Percentiles rank a stretch among this genome's conserved stretches.
phyloP scores from a whole-genome alignment of 2,888 invertebrate genomes.

The Heliconius erato region DNA sequence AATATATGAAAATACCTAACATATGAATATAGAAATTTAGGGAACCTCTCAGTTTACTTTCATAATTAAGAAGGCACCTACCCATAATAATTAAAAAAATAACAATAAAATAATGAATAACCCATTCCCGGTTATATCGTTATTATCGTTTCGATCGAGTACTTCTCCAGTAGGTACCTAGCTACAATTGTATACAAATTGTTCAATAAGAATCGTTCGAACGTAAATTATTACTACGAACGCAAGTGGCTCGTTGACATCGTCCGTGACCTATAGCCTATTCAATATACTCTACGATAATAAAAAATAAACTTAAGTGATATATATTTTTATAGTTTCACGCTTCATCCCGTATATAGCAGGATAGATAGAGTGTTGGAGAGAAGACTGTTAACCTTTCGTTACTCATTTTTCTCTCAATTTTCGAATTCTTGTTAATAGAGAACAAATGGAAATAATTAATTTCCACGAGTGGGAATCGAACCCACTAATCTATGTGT shows the following conservation, averaged over 20 bases:
- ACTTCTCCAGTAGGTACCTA: not conserved
- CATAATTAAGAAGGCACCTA: not conserved
- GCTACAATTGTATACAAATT: slow-evolving; percentile 13
- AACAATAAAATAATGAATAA: not conserved
- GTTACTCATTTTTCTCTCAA: not conserved
- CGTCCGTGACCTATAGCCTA: slow-evolving; percentile 27
- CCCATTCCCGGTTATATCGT: not conserved
- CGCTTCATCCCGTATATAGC: not conserved
- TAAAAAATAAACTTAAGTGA: slow-evolving; percentile 1
- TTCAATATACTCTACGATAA: not conserved
- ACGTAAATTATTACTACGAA: slow-evolving; percentile 20
- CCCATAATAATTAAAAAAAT: not conserved
- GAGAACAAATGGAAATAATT: not conserved
- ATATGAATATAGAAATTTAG: not conserved
- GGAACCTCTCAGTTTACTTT: not conserved
- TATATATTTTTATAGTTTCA: not conserved
- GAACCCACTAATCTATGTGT: not conserved
- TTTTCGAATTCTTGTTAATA: not conserved
- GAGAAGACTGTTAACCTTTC: not conserved
- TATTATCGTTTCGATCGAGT: not conserved
- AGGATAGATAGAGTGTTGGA: not conserved
- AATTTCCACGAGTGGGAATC: not conserved
- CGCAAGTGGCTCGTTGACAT: slow-evolving; percentile 30
- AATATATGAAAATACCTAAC: not conserved
- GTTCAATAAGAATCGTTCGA: slow-evolving; percentile 5